Evolutionary conservation across 2,888 invertebrate genomes (phyloP), one percentile per base, ranked within the genome.

Genomic region (Drosophila villosipedis): DNA sequence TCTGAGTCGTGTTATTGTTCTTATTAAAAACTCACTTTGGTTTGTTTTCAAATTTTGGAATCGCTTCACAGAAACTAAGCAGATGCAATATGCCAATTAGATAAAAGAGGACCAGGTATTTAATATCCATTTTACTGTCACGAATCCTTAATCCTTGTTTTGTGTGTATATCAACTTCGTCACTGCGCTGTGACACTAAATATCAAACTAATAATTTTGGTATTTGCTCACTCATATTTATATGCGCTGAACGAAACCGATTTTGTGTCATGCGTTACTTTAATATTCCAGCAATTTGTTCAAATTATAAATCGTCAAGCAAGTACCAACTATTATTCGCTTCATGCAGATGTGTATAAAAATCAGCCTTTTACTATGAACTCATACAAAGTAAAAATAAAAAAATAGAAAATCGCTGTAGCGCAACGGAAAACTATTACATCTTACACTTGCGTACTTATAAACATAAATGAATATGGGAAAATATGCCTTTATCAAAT

Each of bases 281-380:
- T 78, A 86, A 86, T 75, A 76, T 70, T 68, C 43, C 25, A 78
- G 80, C 84, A 87, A 90, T 90, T 89, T 90, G 76, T 78, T 53
- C 75, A 87, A 84, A 84, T 86, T 86, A 82, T 81, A 68, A 90
- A 81, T 81, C 68, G 80, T 83, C 81, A 85, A 80, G 70, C 74
- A 76, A 77, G 68, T 79, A 41, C 50, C 53, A 64, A 37, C 55
- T 53, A 81, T 80, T 80, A 76, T 73, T 79, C 80, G 72, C 72
- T 80, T 67, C 80, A 58, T 68, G 66, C 78, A 19, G 14, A 59
- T 72, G 60, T 59, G 35, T 64, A 37, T 10, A 58, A 41, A 65
- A 14, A 52, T 25, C 52, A 16, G 7, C 22, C 43, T 25, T 37
- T 55, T 33, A 12, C 39, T 63, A 30, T 65, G 31, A 33, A 49